Conservation (phyloP, 1,140 invertebrate genomes). For the Orchesella cincta region DNA sequence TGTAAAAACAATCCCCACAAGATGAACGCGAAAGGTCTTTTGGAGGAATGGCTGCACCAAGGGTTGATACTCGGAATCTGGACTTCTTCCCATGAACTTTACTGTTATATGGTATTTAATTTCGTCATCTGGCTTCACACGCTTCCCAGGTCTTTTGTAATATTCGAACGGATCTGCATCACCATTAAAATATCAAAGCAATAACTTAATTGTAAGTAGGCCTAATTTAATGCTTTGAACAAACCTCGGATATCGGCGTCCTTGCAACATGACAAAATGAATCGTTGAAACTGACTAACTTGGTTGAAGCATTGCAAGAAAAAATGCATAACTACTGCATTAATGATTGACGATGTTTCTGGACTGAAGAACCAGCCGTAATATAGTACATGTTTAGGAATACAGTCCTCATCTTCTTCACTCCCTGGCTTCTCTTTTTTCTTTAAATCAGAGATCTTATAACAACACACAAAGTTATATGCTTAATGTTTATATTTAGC, state of each 20-base stretch:
- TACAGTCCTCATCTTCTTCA: not conserved
- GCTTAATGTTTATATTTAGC: too few relatives aligned
- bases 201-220: too few relatives aligned
- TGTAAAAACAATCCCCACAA: slow-evolving; percentile 44
- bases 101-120: slow-evolving; percentile 41
- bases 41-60: slow-evolving; percentile 16
- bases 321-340: slow-evolving; percentile 5
- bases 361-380: slow-evolving; percentile 47
- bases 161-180: slow-evolving; percentile 35
- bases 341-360: slow-evolving; percentile 30
- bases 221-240: too few relatives aligned
- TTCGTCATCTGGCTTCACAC: not conserved
- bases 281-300: slow-evolving; percentile 39
- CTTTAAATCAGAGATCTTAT: too few relatives aligned
- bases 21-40: slow-evolving; percentile 33
- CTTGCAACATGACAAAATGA: slow-evolving; percentile 5
- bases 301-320: slow-evolving; percentile 34
- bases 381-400: slow-evolving; percentile 43
- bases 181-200: too few relatives aligned
- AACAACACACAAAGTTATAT: too few relatives aligned
- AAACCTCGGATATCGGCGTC: not conserved
- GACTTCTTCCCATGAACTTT: slow-evolving; percentile 42
- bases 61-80: slow-evolving; percentile 13
- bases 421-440: not conserved
- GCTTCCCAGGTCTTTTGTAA: slow-evolving; percentile 34